Percentiles rank a stretch among this genome's conserved stretches.
These are phyloP conservation scores for Pseudomyrmex dendroicus DNA, from an alignment of 1,140 invertebrate genomes.

Conservation along the genomic window DNA sequence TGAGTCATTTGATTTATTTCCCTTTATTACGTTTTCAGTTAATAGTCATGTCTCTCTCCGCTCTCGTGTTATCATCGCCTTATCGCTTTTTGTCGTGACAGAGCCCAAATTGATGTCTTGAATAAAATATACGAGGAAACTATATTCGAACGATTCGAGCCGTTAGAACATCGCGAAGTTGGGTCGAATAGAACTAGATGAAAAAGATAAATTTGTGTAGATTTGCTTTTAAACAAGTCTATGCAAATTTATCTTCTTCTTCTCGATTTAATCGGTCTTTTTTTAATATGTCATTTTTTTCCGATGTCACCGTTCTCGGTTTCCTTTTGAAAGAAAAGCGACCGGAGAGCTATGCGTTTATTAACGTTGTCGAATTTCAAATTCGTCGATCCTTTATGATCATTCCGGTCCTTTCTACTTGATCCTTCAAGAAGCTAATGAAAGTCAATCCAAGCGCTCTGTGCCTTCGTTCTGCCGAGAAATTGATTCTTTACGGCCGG, in stretches of 20 bases:
- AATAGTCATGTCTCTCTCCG: neutral
- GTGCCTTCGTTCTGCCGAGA: neutral
- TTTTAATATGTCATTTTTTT: neutral
- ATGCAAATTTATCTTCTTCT: neutral
- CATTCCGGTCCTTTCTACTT: neutral
- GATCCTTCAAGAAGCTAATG: conserved; percentile 45
- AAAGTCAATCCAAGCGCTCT: conserved; percentile 63
- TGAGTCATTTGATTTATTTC: neutral
- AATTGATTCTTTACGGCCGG: conserved; percentile 16
- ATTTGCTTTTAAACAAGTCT: neutral
- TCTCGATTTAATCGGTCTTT: neutral
- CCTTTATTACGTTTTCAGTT: neutral
- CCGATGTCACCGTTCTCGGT: neutral
- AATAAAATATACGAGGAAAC: too few relatives aligned
- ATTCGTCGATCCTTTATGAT: conserved; percentile 61
- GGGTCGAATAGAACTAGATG: too few relatives aligned
- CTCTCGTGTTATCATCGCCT: conserved; percentile 22
- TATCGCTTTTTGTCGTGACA: conserved; percentile 23
- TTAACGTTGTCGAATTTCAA: conserved; percentile 68
- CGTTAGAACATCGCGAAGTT: too few relatives aligned
- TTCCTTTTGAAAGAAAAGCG: neutral
- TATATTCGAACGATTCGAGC: too few relatives aligned
- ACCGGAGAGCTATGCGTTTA: conserved; percentile 56
- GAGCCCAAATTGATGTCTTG: neutral
- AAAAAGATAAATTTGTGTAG: too few relatives aligned